phyloP scores from a whole-genome alignment of 2,113 vertebrate species.

The Gavia stellata region DNA sequence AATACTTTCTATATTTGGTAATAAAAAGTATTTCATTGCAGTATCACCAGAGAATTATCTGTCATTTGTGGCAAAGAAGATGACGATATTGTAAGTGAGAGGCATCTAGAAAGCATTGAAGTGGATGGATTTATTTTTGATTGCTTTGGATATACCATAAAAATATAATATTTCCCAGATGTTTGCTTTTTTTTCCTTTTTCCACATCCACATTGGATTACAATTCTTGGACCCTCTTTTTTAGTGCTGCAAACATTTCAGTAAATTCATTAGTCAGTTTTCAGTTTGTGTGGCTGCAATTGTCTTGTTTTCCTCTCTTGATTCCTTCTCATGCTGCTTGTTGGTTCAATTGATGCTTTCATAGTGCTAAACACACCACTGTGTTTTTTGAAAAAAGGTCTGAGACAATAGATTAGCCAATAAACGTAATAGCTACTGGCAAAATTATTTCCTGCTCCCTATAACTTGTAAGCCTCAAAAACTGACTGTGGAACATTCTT shows the following conservation, averaged over 20 bases:
- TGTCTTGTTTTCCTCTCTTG: not conserved
- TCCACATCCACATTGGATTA: not conserved
- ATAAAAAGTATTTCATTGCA: not conserved
- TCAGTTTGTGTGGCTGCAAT: not conserved
- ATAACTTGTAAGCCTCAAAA: not conserved
- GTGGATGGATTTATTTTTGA: not conserved
- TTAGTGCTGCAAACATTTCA: not conserved
- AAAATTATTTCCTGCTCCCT: not conserved
- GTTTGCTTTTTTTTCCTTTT: not conserved
- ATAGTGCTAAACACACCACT: not conserved
- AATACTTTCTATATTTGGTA: not conserved
- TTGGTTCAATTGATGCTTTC: not conserved
- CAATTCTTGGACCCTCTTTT: not conserved
- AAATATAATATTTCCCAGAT: not conserved
- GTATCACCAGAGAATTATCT: not conserved
- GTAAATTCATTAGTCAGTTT: not conserved
- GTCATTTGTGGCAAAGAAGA: not conserved
- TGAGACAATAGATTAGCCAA: not conserved
- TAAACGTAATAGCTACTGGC: not conserved
- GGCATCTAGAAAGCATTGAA: not conserved
- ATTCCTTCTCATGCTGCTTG: not conserved
- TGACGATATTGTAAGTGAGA: not conserved
- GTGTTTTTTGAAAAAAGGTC: not conserved
- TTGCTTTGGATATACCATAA: not conserved
- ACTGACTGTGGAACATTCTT: not conserved